Evolutionary conservation across 2,113 vertebrate species (phyloP).

Genomic region (Chionomys nivalis): DNA sequence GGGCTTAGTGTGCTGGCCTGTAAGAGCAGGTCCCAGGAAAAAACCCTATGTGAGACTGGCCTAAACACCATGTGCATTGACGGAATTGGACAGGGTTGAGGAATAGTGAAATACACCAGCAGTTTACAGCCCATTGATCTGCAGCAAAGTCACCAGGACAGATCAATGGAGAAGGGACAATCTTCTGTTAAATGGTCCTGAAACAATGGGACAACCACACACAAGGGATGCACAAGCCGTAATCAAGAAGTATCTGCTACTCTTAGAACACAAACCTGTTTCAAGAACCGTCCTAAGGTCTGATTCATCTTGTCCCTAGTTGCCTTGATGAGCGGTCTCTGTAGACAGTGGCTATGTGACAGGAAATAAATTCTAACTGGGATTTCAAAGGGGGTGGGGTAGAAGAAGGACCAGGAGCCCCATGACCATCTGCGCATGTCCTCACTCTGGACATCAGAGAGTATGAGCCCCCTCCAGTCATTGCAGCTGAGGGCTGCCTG

Average conservation of each 20-base stretch:
- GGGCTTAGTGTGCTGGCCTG: not conserved
- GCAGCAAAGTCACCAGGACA: not conserved
- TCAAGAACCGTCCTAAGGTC: not conserved
- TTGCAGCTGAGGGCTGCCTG: not conserved
- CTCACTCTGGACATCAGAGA: not conserved
- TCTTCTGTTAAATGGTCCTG: slow-evolving; percentile 4
- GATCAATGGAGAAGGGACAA: not conserved
- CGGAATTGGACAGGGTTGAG: not conserved
- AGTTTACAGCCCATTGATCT: slow-evolving; percentile 1
- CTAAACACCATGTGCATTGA: not conserved
- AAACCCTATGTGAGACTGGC: not conserved
- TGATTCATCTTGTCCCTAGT: not conserved
- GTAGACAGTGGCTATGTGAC: not conserved
- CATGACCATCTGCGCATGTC: not conserved
- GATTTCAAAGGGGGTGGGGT: not conserved
- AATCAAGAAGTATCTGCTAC: not conserved
- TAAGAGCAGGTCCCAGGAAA: not conserved
- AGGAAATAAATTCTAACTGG: not conserved
- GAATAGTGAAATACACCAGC: not conserved
- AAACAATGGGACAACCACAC: not conserved
- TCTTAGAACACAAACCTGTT: not conserved
- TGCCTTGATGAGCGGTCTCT: not conserved
- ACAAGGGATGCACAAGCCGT: fast-evolving
- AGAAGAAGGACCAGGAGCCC: not conserved
- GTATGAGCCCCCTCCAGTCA: not conserved